Evolutionary conservation across 2,888 invertebrate genomes (phyloP).

Genomic region (Synergus itoensis): DNA sequence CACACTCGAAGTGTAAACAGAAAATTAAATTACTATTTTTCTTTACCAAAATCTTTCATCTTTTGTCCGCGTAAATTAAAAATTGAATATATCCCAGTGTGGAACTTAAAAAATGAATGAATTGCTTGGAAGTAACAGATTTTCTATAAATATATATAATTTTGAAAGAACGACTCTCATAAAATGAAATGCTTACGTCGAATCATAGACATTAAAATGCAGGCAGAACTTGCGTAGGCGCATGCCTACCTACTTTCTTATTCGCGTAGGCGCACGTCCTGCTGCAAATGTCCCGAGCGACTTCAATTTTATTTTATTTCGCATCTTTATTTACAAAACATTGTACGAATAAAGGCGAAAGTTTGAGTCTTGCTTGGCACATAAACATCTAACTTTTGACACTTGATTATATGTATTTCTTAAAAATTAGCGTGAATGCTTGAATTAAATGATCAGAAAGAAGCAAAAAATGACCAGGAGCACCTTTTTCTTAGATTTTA

Average conservation of each 20-base stretch:
- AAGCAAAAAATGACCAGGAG: too few species aligned
- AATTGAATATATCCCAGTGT: not conserved
- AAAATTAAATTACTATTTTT: not conserved
- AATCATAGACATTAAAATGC: conserved; percentile 17
- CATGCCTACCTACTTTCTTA: not conserved
- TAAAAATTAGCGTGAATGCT: too few species aligned
- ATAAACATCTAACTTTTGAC: not conserved
- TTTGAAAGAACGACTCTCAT: not conserved
- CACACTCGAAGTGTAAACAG: conserved; percentile 15
- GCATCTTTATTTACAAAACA: not conserved
- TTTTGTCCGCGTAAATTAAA: not conserved
- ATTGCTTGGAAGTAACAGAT: not conserved
- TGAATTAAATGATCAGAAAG: too few species aligned
- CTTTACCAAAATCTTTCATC: not conserved
- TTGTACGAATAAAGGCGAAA: not conserved
- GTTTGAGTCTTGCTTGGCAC: not conserved
- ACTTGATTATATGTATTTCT: too few species aligned
- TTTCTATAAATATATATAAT: not conserved
- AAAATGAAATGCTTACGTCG: not conserved
- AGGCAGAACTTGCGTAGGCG: not conserved
- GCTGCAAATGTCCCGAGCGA: not conserved
- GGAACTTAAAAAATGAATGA: not conserved
- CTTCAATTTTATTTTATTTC: not conserved
- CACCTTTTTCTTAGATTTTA: too few species aligned
- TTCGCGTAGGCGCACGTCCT: not conserved